These are phyloP conservation scores for Lycodopsis pacificus DNA, from an alignment of 2,797 vertebrate genomes.

Conservation along the genomic window DNA sequence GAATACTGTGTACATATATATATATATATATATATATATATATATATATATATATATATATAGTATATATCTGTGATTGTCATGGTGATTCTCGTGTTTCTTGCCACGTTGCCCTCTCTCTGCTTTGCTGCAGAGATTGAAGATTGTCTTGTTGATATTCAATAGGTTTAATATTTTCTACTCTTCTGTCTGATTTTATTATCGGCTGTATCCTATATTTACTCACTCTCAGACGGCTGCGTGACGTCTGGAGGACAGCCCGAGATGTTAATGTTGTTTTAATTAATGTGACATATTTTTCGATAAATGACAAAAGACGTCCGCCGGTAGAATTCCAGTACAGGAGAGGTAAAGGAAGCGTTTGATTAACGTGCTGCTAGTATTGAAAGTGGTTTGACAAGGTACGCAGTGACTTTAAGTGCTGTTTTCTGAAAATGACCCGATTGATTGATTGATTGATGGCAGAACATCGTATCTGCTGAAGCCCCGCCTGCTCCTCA, in stretches of 20 bases:
- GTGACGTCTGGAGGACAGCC: slow-evolving; percentile 56
- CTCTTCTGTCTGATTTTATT: slow-evolving; percentile 70
- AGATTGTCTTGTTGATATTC: slow-evolving; percentile 86
- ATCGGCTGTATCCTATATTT: slow-evolving; percentile 38
- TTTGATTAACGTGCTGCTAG: slow-evolving; percentile 64
- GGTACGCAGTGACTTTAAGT: slow-evolving; percentile 55
- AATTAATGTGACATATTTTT: slow-evolving; percentile 23
- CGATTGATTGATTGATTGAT: not conserved
- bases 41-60: too few species aligned
- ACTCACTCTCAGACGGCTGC: slow-evolving; percentile 58
- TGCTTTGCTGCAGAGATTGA: slow-evolving; percentile 78
- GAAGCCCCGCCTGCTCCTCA: slow-evolving; percentile 26
- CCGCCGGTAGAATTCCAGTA: slow-evolving; percentile 21
- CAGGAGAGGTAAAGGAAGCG: slow-evolving; percentile 10
- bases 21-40: too few species aligned
- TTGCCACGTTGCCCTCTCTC: slow-evolving; percentile 75
- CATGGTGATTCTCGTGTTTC: slow-evolving; percentile 57
- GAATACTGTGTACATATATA: slow-evolving; percentile 28
- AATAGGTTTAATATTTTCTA: slow-evolving; percentile 83
- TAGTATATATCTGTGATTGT: slow-evolving; percentile 41
- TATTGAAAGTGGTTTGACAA: slow-evolving; percentile 43
- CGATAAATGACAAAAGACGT: slow-evolving; percentile 14
- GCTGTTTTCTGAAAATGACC: slow-evolving; percentile 39
- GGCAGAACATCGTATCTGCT: slow-evolving; percentile 27
- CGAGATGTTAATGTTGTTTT: slow-evolving; percentile 18